Base-by-base conservation (phyloP, 2,888 invertebrate genomes). In the Melanostoma mellinum region DNA sequence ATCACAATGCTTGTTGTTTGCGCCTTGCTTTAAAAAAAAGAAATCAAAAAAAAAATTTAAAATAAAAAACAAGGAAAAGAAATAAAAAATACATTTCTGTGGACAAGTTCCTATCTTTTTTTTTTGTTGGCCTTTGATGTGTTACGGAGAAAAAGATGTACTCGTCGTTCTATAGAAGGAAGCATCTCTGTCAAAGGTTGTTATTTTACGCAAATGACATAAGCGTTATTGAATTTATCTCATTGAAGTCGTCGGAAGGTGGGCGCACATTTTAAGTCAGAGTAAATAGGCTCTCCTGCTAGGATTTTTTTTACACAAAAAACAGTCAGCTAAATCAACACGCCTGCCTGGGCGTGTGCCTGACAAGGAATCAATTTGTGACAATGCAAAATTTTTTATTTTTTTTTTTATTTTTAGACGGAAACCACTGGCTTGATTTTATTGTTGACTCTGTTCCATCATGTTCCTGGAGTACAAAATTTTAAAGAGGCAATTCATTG, bases 401-500 rank as follows among this genome's bases (percentile, higher is more conserved):
- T 6, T 10, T 40, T n/a, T 40, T 5, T 2, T 42, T 6, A 58
- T 8, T 8, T 30, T 5, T 10, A 33, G 2, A 36, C 4, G 8
- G 6, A 65, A 50, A 42, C 40, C 38, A 33, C 33, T 33, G 50
- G 40, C 35, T 67, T 32, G 3, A 42, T 56, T 71, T 60, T 44
- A 20, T 48, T 61, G 48, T 63, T 69, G 63, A 46, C 20, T 20
- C 20, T 20, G 20, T 20, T 20, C 20, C 20, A 20, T 20, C 20
- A 20, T 20, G 20, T 20, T 20, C 20, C 20, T 20, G 20, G 20
- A 20, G 20, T 55, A 35, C 20, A 9, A 36, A 74, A 56, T 3
- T 77, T 48, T 56, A 71, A 79, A 84, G 55, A 74, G 67, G 67
- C 67, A 71, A 75, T 79, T 79, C 74, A 84, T 84, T 79, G 74